Percentiles rank a stretch among this genome's conserved stretches.
Conservation (phyloP, 2,797 vertebrate species). For the Megalops cyprinoides region DNA sequence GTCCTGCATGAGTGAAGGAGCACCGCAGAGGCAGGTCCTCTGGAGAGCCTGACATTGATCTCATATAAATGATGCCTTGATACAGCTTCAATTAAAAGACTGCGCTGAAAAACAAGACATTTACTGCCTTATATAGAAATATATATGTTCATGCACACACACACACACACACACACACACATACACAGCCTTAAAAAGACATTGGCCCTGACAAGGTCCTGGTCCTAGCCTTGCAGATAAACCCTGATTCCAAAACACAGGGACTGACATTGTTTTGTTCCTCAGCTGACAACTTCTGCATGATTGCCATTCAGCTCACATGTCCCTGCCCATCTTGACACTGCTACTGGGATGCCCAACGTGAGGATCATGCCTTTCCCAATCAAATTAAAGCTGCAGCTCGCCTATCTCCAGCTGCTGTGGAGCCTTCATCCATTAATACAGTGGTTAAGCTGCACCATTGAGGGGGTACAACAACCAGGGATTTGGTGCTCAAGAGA, state of each 20-base stretch:
- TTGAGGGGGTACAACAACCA: background rate
- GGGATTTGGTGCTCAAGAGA: background rate
- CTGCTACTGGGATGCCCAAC: background rate
- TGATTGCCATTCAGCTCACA: background rate
- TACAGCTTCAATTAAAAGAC: slow-evolving; percentile 23
- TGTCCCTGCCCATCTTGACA: background rate
- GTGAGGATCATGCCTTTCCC: background rate
- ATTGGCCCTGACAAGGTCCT: too few relatives aligned
- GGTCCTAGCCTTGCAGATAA: background rate
- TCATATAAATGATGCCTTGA: slow-evolving; percentile 28
- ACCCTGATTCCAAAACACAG: background rate
- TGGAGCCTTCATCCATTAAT: background rate
- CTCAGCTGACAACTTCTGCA: background rate
- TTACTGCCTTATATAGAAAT: too few relatives aligned
- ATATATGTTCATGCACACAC: too few relatives aligned
- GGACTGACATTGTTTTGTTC: background rate
- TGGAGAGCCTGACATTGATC: slow-evolving; percentile 50
- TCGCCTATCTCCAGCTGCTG: background rate
- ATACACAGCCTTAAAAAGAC: too few relatives aligned
- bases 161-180: too few relatives aligned
- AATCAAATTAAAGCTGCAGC: background rate
- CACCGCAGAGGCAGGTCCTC: slow-evolving; percentile 36
- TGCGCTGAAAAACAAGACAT: background rate
- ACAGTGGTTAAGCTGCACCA: background rate
- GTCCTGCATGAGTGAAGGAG: slow-evolving; percentile 36